These are phyloP conservation scores for Rhagonycha lutea DNA, from an alignment of 2,888 invertebrate species.

Conservation along the genomic window DNA sequence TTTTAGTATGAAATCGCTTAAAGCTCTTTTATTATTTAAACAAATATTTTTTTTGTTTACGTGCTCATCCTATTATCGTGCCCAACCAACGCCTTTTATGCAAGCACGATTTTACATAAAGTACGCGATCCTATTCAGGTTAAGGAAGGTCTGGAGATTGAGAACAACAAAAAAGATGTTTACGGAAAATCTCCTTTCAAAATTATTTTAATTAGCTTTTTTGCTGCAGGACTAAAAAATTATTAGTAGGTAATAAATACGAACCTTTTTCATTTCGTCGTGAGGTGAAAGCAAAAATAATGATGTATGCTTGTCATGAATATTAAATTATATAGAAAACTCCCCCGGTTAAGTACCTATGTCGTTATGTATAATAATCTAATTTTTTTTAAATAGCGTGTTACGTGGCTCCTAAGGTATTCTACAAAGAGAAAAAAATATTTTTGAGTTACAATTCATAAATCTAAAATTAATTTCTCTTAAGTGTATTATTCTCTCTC, in stretches of 20 bases:
- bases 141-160: neutral
- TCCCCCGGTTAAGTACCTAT: neutral
- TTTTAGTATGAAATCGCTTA: neutral
- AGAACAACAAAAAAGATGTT: neutral
- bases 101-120: neutral
- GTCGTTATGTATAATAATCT: neutral
- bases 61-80: neutral
- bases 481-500: neutral
- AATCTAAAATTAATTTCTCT: neutral
- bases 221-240: neutral
- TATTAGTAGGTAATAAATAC: neutral
- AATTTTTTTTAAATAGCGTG: neutral
- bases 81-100: neutral
- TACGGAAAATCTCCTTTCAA: neutral
- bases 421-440: neutral
- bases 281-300: neutral
- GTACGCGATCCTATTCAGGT: neutral
- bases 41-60: neutral
- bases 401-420: neutral
- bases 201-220: neutral
- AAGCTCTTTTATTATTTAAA: neutral
- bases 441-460: neutral
- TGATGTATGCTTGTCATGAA: neutral
- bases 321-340: neutral
- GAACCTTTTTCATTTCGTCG: neutral